Conservation (phyloP, 2,113 vertebrate genomes). For the Burhinus oedicnemus region DNA sequence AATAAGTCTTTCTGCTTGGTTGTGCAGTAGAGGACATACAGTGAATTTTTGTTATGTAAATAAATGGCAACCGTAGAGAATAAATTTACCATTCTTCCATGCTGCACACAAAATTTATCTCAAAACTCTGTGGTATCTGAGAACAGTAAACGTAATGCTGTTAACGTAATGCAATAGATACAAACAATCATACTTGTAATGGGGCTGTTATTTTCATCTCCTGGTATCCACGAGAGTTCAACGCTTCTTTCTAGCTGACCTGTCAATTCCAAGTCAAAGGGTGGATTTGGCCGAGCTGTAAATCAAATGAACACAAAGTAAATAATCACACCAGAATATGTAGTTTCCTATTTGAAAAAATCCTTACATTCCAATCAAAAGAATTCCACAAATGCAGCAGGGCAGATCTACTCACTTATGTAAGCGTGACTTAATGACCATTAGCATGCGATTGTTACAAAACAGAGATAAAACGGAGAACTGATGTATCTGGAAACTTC, state of each 20-base stretch:
- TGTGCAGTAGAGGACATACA: neutral
- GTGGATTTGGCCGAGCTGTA: conserved; percentile 89
- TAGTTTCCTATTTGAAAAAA: neutral
- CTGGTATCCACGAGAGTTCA: conserved; percentile 92
- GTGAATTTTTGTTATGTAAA: neutral
- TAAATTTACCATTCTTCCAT: neutral
- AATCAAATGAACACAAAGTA: conserved; percentile 53
- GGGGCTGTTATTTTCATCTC: conserved; percentile 92
- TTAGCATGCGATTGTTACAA: conserved; percentile 67
- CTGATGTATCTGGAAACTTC: conserved; percentile 33
- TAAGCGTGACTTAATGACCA: neutral
- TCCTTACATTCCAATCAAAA: neutral
- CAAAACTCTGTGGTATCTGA: neutral
- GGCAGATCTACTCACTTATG: neutral
- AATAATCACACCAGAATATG: neutral
- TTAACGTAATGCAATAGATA: neutral
- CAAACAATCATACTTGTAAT: conserved; percentile 83
- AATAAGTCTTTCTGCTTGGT: neutral
- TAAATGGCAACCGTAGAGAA: neutral
- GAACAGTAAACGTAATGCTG: neutral
- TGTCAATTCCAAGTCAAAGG: conserved; percentile 93
- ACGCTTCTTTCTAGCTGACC: conserved; percentile 86
- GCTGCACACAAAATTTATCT: neutral
- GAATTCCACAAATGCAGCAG: neutral
- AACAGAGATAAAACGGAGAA: conserved; percentile 9